phyloP scores from a whole-genome alignment of 2,797 vertebrate genomes.

The Pangasius macronema region DNA sequence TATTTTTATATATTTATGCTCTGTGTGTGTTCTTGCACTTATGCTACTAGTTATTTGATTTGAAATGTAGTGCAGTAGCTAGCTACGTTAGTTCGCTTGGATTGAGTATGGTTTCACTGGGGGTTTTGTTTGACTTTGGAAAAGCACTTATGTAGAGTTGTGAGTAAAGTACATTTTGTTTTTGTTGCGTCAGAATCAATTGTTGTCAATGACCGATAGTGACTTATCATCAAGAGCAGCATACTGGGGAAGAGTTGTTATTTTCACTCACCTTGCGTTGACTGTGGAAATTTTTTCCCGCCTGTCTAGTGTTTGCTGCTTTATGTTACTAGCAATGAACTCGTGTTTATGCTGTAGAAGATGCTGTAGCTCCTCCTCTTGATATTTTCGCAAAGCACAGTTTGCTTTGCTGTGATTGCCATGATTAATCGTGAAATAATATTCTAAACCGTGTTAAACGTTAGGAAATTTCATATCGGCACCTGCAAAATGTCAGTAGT shows the following conservation, averaged over 20 bases:
- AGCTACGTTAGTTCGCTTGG: neutral
- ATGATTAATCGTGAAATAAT: neutral
- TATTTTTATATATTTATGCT: neutral
- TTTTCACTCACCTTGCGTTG: neutral
- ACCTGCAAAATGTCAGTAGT: conserved; percentile 6
- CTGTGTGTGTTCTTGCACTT: neutral
- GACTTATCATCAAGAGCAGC: neutral
- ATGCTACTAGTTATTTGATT: neutral
- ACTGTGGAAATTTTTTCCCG: neutral
- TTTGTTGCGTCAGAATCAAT: neutral
- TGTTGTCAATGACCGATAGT: neutral
- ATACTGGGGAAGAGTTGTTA: neutral
- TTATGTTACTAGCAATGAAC: neutral
- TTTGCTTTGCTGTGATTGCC: neutral
- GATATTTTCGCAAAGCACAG: neutral
- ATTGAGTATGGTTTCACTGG: neutral
- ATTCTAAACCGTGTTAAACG: neutral
- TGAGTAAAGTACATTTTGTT: neutral
- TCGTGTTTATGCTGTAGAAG: neutral
- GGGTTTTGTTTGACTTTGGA: neutral
- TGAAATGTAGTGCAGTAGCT: neutral
- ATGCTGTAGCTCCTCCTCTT: neutral
- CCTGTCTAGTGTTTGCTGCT: neutral
- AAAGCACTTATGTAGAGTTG: neutral
- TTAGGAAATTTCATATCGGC: neutral